Evolutionary conservation across 2,888 invertebrate species (phyloP), one percentile per base, ranked within the genome.

Genomic region (Netelia inedita): DNA sequence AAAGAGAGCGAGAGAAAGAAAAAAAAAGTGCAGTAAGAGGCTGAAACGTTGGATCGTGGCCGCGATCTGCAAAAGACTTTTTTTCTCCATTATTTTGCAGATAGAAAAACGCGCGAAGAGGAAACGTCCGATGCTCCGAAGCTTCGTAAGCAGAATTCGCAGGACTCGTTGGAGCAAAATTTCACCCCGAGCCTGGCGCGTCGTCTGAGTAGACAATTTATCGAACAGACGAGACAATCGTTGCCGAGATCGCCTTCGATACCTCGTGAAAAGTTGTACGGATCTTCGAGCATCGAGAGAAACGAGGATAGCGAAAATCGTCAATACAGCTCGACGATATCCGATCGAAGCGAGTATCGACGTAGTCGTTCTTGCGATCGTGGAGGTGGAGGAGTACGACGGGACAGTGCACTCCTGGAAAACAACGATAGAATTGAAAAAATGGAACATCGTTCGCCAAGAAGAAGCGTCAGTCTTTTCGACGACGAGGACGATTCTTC

Each of bases 151-250:
- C 79, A 83, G 59, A 46, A 46, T 19, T 65, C 71, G 21, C 65
- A 46, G 75, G 82, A 85, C 16, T 63, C 57, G 10, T 59, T 78
- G 69, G 91, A 92, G 74, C 81, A 91, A 66, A 92, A 85, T 82
- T 93, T 93, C 82, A 94, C 94, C 46, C 94, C 94, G 23, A 91
- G 92, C 82, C 83, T 94, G 82, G 92, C 94, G 53, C 90, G 92
- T 14, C 88, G 94, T 10, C 85, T 94, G 85, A 93, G 92, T 82
- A 90, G 92, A 11, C 93, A 92, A 61, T 91, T 93, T 83, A 91
- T 92, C 87, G 93, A 93, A 83, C 91, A 91, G 79, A 92, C 92
- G 14, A 87, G 92, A n/a, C 92, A 91, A 61, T 88, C 92, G 1
- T 79, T 92, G 69, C 91, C 92, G 3, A 85, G 92, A 16, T 92